These are phyloP conservation scores for Lepisosteus osseus DNA, from an alignment of 2,113 vertebrate genomes.

Conservation along the genomic window DNA sequence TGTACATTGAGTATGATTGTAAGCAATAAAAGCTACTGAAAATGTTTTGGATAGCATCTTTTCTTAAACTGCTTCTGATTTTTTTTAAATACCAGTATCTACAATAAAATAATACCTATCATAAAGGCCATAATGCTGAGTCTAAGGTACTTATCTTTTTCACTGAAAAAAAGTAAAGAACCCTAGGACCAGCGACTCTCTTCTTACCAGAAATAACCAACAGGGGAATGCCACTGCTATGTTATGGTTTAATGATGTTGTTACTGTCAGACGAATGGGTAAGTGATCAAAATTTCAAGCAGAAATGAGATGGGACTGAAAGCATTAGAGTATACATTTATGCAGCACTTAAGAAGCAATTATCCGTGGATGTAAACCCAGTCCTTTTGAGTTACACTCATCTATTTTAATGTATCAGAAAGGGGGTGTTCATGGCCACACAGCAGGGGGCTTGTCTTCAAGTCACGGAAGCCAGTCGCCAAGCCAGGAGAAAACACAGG, in stretches of 20 bases:
- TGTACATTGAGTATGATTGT: no score
- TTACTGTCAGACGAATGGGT: slow-evolving; percentile 48
- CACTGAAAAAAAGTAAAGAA: no score
- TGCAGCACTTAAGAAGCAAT: slow-evolving; percentile 69
- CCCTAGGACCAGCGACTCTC: not conserved
- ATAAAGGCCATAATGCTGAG: no score
- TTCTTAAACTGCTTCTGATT: no score
- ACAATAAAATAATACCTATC: no score
- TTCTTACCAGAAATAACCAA: not conserved
- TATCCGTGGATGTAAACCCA: slow-evolving; percentile 44
- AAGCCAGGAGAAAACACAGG: not conserved
- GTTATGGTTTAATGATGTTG: slow-evolving; percentile 40
- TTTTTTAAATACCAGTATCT: no score
- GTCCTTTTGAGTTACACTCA: slow-evolving; percentile 41
- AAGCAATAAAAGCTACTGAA: no score
- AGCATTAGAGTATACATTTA: slow-evolving; percentile 51
- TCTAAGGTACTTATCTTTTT: no score
- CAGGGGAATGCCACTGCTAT: not conserved
- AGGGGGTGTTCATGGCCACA: slow-evolving; percentile 52
- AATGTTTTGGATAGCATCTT: no score
- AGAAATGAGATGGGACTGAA: slow-evolving; percentile 46
- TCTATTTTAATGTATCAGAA: slow-evolving; percentile 71
- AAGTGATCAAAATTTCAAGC: slow-evolving; percentile 50
- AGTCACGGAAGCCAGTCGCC: slow-evolving; percentile 63
- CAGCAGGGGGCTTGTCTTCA: slow-evolving; percentile 63